Percentiles rank a stretch among this genome's conserved stretches.
Conservation (phyloP, 1,140 invertebrate species). For the Cyrtorhinus lividipennis region DNA sequence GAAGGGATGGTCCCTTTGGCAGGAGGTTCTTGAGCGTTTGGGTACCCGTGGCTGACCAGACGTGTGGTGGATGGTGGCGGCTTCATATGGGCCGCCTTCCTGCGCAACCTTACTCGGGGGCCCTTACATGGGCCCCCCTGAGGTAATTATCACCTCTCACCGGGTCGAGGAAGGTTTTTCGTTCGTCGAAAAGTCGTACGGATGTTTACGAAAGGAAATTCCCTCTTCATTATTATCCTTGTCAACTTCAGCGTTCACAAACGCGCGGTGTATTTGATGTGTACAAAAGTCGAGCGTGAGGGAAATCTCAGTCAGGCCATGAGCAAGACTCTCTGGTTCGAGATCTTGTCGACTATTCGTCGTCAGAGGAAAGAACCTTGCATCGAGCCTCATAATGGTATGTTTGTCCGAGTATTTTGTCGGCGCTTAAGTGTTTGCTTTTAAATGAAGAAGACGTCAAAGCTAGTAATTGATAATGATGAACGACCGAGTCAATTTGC, state of each 20-base stretch:
- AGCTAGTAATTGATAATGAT: background rate
- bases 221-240: background rate
- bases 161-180: no score
- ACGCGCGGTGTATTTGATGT: background rate
- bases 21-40: no score
- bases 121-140: no score
- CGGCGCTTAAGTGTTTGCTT: no score
- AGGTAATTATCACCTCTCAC: no score
- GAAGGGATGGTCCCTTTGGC: no score
- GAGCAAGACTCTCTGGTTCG: slow-evolving; percentile 47
- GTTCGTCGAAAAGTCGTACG: background rate
- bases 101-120: no score
- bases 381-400: no score
- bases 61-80: no score
- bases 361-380: background rate
- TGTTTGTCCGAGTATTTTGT: no score
- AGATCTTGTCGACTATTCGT: slow-evolving; percentile 44
- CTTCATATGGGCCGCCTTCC: no score
- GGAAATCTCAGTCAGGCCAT: background rate
- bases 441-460: background rate
- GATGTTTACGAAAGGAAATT: background rate
- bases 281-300: background rate
- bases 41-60: no score
- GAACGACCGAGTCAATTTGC: background rate
- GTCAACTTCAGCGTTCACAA: background rate